Evolutionary conservation across 2,888 invertebrate species (phyloP).

Genomic region (Trileptium ribeirensis): DNA sequence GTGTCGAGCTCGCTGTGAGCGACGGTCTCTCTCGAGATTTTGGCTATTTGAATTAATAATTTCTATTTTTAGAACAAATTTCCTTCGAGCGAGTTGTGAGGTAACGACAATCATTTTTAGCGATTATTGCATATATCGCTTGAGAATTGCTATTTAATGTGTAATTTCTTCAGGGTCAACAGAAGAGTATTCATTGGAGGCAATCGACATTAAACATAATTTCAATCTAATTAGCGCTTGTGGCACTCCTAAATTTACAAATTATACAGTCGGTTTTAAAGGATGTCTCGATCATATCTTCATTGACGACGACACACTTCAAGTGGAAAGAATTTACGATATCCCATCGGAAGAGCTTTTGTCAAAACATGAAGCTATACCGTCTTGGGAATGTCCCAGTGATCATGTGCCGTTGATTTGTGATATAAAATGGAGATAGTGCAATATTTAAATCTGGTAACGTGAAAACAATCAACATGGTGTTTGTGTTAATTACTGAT

Average conservation of each 20-base stretch:
- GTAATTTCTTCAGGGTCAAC: background rate
- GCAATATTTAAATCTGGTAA: no score
- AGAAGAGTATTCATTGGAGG: background rate
- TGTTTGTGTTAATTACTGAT: no score
- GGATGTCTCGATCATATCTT: constrained; percentile 88
- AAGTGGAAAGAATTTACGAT: background rate
- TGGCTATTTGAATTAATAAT: no score
- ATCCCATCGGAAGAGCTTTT: background rate
- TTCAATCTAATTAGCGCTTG: constrained; percentile 58
- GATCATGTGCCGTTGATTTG: constrained; percentile 83
- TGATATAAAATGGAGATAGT: constrained; percentile 54
- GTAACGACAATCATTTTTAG: background rate
- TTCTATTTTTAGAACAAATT: no score
- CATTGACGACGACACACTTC: background rate
- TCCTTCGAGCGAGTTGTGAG: no score
- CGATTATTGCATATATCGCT: background rate
- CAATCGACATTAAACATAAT: background rate
- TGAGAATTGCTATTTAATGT: background rate
- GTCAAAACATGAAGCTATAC: constrained; percentile 61
- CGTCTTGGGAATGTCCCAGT: constrained; percentile 81
- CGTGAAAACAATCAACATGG: no score
- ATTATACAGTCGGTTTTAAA: constrained; percentile 71
- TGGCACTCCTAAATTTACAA: constrained; percentile 74
- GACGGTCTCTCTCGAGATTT: no score
- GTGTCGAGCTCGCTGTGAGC: no score